Evolutionary conservation across 2,888 invertebrate genomes (phyloP).

Genomic region (Oasisia sp.): DNA sequence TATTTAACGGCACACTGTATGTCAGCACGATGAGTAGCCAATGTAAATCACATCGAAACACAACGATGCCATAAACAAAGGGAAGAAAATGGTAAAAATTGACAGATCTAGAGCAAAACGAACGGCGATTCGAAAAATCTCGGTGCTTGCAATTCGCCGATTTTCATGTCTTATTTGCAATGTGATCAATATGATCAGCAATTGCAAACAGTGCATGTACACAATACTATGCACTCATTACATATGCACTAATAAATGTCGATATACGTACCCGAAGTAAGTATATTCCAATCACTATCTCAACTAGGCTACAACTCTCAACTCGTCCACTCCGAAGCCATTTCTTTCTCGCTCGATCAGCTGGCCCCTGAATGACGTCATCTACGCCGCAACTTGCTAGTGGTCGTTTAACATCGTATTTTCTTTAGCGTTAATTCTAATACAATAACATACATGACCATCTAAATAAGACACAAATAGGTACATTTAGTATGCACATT

Average conservation of each 20-base stretch:
- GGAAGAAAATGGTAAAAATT: neutral
- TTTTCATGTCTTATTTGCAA: neutral
- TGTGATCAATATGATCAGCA: neutral
- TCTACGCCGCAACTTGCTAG: neutral
- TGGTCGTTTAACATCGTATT: slow-evolving; percentile 1
- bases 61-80: neutral
- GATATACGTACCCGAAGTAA: neutral
- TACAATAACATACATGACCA: neutral
- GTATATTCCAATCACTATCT: slow-evolving; percentile 6
- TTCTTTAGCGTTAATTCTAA: neutral
- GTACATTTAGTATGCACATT: neutral
- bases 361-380: slow-evolving; percentile 5
- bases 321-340: slow-evolving; percentile 7
- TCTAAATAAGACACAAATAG: neutral
- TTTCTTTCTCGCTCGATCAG: slow-evolving; percentile 17
- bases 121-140: slow-evolving; percentile 13
- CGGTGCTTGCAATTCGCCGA: slow-evolving; percentile 1
- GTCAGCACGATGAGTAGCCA: neutral
- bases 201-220: neutral
- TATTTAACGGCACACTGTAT: neutral
- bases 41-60: neutral
- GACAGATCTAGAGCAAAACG: slow-evolving; percentile 9
- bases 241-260: slow-evolving; percentile 12
- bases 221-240: neutral
- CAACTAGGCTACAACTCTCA: neutral